Evolutionary conservation across 2,113 vertebrate genomes (phyloP).

Genomic region (Anhinga anhinga): DNA sequence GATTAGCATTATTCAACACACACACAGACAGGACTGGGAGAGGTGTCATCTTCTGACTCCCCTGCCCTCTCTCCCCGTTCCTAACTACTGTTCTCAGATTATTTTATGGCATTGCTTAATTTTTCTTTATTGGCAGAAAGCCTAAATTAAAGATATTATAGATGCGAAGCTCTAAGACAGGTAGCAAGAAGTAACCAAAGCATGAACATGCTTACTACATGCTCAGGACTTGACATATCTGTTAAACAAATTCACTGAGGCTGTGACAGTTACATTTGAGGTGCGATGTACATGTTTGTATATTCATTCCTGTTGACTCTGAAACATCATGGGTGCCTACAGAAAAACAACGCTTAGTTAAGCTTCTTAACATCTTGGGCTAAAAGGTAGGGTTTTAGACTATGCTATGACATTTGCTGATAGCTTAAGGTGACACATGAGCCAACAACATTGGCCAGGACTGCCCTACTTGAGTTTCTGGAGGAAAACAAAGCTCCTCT

Average conservation of each 20-base stretch:
- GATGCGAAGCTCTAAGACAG: conserved; percentile 40
- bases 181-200: conserved; percentile 58
- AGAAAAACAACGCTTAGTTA: conserved; percentile 60
- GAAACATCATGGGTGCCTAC: conserved; percentile 59
- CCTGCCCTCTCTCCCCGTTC: conserved; percentile 10
- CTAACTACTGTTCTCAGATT: neutral
- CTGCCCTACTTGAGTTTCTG: neutral
- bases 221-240: conserved; percentile 64
- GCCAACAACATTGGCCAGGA: neutral
- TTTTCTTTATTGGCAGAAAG: conserved; percentile 18
- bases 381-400: neutral
- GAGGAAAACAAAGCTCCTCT: neutral
- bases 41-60: neutral
- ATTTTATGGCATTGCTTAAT: neutral
- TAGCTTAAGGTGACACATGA: neutral
- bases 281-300: conserved; percentile 48
- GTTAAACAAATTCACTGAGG: conserved; percentile 66
- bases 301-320: conserved; percentile 58
- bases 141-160: conserved; percentile 18
- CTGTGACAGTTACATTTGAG: conserved; percentile 68
- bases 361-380: conserved; percentile 33
- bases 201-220: conserved; percentile 65
- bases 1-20: neutral
- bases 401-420: neutral
- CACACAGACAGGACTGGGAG: neutral